These are phyloP conservation scores for Bembecia ichneumoniformis DNA, from an alignment of 2,888 invertebrate genomes.

Conservation along the genomic window DNA sequence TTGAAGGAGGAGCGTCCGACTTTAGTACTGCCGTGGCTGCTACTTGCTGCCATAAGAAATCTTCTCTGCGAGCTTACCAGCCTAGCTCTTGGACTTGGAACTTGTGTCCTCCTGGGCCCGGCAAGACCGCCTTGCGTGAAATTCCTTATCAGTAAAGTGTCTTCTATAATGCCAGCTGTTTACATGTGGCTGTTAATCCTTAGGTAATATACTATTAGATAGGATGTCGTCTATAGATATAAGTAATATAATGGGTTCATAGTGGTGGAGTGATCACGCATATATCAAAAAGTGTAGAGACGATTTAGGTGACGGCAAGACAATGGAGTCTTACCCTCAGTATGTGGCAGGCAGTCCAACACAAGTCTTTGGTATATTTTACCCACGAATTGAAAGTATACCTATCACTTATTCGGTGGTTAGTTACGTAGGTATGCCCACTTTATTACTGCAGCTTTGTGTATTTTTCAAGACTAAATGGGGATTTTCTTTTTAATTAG, in stretches of 20 bases:
- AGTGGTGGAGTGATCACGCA: no score
- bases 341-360: no score
- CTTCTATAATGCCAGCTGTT: conserved; percentile 54
- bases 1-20: conserved; percentile 63
- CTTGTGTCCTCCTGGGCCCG: conserved; percentile 58
- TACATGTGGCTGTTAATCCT: conserved; percentile 67
- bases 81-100: conserved; percentile 56
- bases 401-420: no score
- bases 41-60: conserved; percentile 58
- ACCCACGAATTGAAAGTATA: no score
- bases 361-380: no score
- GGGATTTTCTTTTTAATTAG: conserved; percentile 20
- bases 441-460: no score
- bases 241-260: no score
- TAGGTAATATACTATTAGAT: conserved; percentile 30
- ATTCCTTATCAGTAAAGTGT: conserved; percentile 57
- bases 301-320: no score
- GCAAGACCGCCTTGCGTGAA: conserved; percentile 58
- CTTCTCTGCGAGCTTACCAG: conserved; percentile 58
- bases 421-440: no score
- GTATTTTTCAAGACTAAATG: neutral
- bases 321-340: no score
- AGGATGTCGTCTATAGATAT: no score
- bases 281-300: no score
- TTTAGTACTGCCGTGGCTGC: conserved; percentile 66